Conservation (phyloP, 2,888 invertebrate species). For the Bursaphelenchus okinawaensis region DNA sequence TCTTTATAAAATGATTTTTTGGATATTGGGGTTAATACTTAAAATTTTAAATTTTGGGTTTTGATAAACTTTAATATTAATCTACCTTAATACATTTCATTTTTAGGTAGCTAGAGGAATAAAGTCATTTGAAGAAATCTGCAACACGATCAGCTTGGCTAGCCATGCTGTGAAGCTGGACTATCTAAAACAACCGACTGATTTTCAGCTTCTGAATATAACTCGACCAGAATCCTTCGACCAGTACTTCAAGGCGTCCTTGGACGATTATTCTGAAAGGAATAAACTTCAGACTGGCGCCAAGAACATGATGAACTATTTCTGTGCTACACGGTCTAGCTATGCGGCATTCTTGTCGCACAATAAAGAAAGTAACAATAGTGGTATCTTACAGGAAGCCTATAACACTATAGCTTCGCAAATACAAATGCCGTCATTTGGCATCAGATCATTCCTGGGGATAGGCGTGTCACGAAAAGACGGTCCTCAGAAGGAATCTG, state of each 20-base stretch:
- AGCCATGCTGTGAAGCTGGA: constrained; percentile 30
- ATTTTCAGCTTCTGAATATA: neutral
- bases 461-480: constrained; percentile 34
- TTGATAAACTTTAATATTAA: no score
- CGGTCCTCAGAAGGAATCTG: constrained; percentile 28
- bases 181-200: neutral
- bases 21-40: no score
- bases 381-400: constrained; percentile 7
- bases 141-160: constrained; percentile 36
- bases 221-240: constrained; percentile 27
- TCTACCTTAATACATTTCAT: neutral
- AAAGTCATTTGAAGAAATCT: constrained; percentile 34
- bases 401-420: constrained; percentile 9
- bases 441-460: constrained; percentile 50
- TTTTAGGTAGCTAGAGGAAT: constrained; percentile 40
- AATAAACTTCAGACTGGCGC: constrained; percentile 24
- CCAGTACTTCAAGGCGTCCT: constrained; percentile 37
- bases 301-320: constrained; percentile 40
- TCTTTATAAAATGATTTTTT: constrained; percentile 13
- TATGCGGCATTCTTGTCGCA: constrained; percentile 46
- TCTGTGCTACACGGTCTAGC: constrained; percentile 30
- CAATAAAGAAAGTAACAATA: constrained; percentile 13
- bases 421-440: constrained; percentile 42
- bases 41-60: no score
- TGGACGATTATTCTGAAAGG: constrained; percentile 12